Conservation (phyloP, 2,888 invertebrate genomes). For the Acleris literana region DNA sequence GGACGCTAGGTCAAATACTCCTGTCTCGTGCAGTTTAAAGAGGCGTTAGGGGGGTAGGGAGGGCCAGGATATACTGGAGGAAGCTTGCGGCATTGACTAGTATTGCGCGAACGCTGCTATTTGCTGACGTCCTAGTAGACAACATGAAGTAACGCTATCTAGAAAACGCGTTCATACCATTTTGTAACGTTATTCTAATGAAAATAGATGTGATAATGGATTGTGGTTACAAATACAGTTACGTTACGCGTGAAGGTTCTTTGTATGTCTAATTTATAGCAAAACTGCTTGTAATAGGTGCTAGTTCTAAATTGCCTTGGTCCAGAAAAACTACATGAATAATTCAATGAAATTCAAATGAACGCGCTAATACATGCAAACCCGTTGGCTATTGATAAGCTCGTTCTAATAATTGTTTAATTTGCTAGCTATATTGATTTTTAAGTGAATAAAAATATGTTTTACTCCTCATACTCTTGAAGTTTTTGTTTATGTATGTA, state of each 20-base stretch:
- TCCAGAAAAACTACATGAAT: slow-evolving; percentile 29
- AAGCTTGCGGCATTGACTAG: slow-evolving; percentile 57
- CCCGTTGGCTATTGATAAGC: slow-evolving; percentile 8
- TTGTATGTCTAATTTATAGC: slow-evolving; percentile 31
- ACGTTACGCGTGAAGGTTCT: slow-evolving; percentile 16
- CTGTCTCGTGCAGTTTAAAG: slow-evolving; percentile 20
- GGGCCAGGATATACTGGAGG: slow-evolving; percentile 49
- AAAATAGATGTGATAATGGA: background rate
- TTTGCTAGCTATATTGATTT: slow-evolving; percentile 7
- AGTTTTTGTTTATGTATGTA: background rate
- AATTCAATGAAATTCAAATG: slow-evolving; percentile 24
- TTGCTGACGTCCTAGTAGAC: slow-evolving; percentile 61
- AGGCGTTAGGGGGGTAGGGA: slow-evolving; percentile 38
- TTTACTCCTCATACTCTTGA: background rate
- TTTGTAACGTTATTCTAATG: slow-evolving; percentile 41
- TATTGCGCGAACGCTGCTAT: slow-evolving; percentile 68
- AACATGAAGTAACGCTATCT: slow-evolving; percentile 24
- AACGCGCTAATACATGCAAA: slow-evolving; percentile 10
- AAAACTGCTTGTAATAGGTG: slow-evolving; percentile 29
- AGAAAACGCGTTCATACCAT: slow-evolving; percentile 47
- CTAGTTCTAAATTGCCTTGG: slow-evolving; percentile 33
- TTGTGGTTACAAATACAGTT: slow-evolving; percentile 4
- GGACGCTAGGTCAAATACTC: slow-evolving; percentile 33
- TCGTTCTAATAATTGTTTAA: slow-evolving; percentile 15
- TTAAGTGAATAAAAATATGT: background rate